phyloP scores from a whole-genome alignment of 2,113 vertebrate genomes.

The Clarias gariepinus region DNA sequence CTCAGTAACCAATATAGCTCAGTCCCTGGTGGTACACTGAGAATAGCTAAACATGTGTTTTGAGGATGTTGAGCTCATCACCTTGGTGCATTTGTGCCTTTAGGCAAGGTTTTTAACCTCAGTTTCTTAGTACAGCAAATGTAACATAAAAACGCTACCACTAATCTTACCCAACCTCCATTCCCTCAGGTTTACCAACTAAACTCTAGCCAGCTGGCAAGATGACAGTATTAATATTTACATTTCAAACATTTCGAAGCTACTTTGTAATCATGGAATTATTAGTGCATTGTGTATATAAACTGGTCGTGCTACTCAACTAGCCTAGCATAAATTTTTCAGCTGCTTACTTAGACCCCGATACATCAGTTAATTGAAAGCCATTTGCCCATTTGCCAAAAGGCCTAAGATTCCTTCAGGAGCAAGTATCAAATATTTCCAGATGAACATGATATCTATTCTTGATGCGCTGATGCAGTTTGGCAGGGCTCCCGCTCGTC shows the following conservation, averaged over 20 bases:
- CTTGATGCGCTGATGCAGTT: constrained; percentile 65
- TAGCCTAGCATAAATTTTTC: constrained; percentile 32
- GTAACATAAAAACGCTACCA: neutral
- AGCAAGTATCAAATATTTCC: constrained; percentile 48
- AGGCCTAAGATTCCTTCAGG: constrained; percentile 48
- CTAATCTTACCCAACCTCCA: neutral
- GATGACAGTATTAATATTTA: neutral
- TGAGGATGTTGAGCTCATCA: constrained; percentile 15
- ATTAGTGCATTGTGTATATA: neutral
- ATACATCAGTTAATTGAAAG: constrained; percentile 45
- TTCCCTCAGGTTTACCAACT: neutral
- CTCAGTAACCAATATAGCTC: constrained; percentile 3
- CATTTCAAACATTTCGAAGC: neutral
- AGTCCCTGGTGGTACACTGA: constrained; percentile 22
- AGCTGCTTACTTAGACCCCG: constrained; percentile 9
- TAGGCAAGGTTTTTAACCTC: constrained; percentile 32
- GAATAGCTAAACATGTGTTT: constrained; percentile 15
- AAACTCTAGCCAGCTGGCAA: neutral
- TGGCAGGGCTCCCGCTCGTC: constrained; percentile 57
- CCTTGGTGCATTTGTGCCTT: constrained; percentile 25
- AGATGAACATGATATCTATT: constrained; percentile 67
- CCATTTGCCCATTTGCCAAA: constrained; percentile 44
- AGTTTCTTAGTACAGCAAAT: constrained; percentile 15
- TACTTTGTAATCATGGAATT: neutral
- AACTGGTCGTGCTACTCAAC: neutral